These are phyloP conservation scores for Paedocypris sp. DNA, from an alignment of 2,113 vertebrate genomes.

Conservation along the genomic window DNA sequence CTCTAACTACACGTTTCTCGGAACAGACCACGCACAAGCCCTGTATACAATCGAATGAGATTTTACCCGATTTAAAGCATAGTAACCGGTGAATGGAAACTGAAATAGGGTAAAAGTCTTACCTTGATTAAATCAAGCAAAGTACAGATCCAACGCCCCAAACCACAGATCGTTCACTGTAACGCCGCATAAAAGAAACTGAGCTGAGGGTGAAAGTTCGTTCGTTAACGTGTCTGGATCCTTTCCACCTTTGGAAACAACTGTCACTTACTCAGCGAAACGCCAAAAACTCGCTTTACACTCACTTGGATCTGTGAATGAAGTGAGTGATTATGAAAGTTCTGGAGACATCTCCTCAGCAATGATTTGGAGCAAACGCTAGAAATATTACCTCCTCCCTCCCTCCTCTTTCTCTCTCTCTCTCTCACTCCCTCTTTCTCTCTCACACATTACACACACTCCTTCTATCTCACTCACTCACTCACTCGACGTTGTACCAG, in stretches of 20 bases:
- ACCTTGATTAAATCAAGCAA: slow-evolving; percentile 10
- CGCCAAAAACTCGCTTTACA: background rate
- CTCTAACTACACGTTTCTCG: too few species aligned
- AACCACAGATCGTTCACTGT: background rate
- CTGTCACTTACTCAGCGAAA: background rate
- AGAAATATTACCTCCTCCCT: background rate
- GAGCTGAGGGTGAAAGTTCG: background rate
- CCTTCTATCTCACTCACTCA: background rate
- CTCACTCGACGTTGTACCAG: slow-evolving; percentile 17
- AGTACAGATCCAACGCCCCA: background rate
- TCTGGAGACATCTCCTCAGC: background rate
- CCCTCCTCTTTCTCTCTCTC: background rate
- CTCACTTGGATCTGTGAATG: background rate
- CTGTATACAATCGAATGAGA: too few species aligned
- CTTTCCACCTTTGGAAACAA: background rate
- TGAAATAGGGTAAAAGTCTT: background rate
- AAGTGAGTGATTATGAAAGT: background rate
- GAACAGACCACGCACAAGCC: too few species aligned
- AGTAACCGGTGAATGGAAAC: too few species aligned
- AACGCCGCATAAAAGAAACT: background rate
- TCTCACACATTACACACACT: too few species aligned
- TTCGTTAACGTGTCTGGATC: background rate
- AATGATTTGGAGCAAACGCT: background rate
- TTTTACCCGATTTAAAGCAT: too few species aligned
- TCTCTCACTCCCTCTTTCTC: background rate